Evolutionary conservation across 2,797 vertebrate species (phyloP), one percentile per base, ranked within the genome.

Genomic region (Prionace glauca): DNA sequence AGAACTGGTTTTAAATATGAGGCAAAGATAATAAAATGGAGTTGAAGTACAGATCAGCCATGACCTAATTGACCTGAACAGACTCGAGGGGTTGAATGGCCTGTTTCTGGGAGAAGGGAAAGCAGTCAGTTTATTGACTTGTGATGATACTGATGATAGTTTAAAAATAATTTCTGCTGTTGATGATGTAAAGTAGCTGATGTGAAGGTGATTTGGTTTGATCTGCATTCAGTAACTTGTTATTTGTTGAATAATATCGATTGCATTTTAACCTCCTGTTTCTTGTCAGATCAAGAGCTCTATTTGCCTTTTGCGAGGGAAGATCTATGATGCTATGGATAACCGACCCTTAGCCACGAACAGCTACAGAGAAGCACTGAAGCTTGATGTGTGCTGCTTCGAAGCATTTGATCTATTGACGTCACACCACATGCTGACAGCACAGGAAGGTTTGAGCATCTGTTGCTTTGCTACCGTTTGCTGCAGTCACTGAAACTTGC

Each of bases 331-430:
- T 96, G 99, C 99, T 96, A 98, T 99, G 97, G 99, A 99, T 97
- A 99, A 99, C 96, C 97, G 99, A 96, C 98, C 98, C 9, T 97
- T 99, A 95, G 99, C 99, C 96, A 99, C 99, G 20, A 98, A 98
- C 97, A 99, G 98, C 98, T 99, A 99, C 97, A 99, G 99, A 98
- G 99, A 99, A 97, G 99, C 99, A 97, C 98, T 99, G 97, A 99
- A 99, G 98, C 98, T 99, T 29, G 99, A 99, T 72, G 99, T 99
- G 96, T 99, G 99, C 97, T 99, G 99, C 98, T 99, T 99, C 97
- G 99, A 99, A 98, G 99, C 99, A 26, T 99, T 99, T 97, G 99
- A 99, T 97, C 98, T 99, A 97, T 97, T 99, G 97, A 99, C 99
- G 0, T 99, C 99, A 0, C 99, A 99, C 97, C 99, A 99, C 97